A percentile compares a stretch with the other conserved stretches of the same genome.
These are phyloP conservation scores for Apaloderma vittatum DNA, from an alignment of 2,113 vertebrate genomes.

Conservation along the genomic window DNA sequence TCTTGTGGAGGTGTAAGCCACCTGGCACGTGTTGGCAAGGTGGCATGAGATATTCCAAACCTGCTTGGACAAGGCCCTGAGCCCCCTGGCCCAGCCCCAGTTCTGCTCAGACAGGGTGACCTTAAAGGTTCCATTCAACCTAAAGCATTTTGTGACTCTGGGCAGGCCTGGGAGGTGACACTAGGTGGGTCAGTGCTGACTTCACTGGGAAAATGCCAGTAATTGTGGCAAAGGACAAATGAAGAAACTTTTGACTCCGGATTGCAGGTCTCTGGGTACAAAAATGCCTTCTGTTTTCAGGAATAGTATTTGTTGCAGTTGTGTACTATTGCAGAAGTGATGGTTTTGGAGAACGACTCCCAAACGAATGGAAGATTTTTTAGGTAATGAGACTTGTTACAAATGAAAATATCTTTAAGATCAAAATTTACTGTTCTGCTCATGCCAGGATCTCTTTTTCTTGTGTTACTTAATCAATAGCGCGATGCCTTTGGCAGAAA, in stretches of 20 bases:
- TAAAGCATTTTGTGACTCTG: background rate
- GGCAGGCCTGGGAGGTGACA: background rate
- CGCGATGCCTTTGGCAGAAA: background rate
- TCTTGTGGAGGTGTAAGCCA: background rate
- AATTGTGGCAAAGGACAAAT: background rate
- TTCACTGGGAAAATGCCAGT: background rate
- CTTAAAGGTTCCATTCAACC: background rate
- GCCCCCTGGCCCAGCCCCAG: background rate
- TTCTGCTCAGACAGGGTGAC: background rate
- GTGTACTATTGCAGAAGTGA: rapidly evolving
- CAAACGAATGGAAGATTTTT: background rate
- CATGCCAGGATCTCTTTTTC: rapidly evolving
- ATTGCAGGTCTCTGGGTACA: background rate
- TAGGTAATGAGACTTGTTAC: background rate
- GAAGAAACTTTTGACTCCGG: background rate
- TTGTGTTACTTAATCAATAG: background rate
- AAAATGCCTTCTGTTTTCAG: background rate
- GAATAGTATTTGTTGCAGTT: background rate
- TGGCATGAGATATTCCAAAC: background rate
- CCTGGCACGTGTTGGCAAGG: background rate
- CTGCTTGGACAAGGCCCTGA: rapidly evolving
- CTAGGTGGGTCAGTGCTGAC: rapidly evolving
- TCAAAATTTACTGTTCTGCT: background rate
- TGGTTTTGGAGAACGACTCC: background rate
- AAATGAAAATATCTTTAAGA: background rate